Evolutionary conservation across 2,888 invertebrate genomes (phyloP).

Genomic region (Lithodes maja): DNA sequence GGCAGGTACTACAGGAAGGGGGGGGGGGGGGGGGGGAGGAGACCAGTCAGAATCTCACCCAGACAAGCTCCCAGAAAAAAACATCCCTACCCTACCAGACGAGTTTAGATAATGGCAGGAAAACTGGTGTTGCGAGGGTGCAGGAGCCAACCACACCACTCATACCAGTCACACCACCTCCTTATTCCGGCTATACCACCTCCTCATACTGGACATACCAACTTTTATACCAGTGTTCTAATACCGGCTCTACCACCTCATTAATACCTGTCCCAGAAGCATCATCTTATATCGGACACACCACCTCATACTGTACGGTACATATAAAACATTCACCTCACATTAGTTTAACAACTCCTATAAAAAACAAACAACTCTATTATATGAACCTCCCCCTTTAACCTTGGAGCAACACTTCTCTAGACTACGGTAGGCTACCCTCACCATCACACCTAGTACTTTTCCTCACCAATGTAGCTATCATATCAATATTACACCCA

Average conservation of each 20-base stretch:
- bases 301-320: not conserved
- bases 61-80: not conserved
- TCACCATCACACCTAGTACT: too few species aligned
- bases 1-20: not conserved
- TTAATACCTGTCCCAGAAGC: not conserved
- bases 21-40: not conserved
- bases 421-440: too few species aligned
- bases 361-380: not conserved
- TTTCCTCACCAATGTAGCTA: too few species aligned
- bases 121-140: not conserved
- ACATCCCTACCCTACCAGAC: not conserved
- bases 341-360: not conserved
- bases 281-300: not conserved
- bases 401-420: too few species aligned
- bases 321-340: not conserved
- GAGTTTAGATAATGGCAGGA: not conserved
- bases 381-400: too few species aligned
- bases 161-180: not conserved
- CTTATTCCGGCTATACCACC: not conserved
- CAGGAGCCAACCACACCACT: not conserved
- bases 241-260: not conserved
- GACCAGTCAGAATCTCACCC: not conserved
- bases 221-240: not conserved
- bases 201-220: not conserved
- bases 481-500: too few species aligned